Evolutionary conservation across 2,113 vertebrate species (phyloP).

Genomic region (Tyto alba): DNA sequence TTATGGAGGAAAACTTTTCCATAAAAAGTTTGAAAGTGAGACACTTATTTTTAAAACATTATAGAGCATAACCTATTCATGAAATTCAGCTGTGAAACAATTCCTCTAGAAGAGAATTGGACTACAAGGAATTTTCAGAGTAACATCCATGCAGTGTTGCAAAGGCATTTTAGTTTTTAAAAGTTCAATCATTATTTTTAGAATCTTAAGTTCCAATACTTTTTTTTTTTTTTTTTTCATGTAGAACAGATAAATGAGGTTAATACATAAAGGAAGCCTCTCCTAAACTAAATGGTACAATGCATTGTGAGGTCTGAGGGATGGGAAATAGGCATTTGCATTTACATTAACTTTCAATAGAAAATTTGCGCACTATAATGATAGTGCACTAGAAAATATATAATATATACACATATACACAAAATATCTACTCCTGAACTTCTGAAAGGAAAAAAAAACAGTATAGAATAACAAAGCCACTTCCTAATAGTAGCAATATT

Average conservation of each 20-base stretch:
- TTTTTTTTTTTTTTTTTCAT: neutral
- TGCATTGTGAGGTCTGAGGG: neutral
- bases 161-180: neutral
- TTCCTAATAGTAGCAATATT: neutral
- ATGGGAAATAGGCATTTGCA: neutral
- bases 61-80: neutral
- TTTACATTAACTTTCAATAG: neutral
- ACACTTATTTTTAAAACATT: neutral
- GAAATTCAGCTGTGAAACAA: neutral
- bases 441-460: neutral
- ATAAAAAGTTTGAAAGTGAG: neutral
- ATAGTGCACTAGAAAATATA: neutral
- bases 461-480: neutral
- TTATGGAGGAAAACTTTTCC: neutral
- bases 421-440: neutral
- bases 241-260: neutral
- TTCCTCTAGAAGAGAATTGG: neutral
- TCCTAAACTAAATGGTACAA: neutral
- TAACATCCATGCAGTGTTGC: neutral
- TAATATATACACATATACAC: neutral
- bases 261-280: neutral
- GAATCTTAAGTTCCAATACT: neutral
- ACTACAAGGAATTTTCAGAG: neutral
- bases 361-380: neutral
- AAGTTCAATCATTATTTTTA: neutral